Conservation (phyloP, 2,888 invertebrate genomes). For the Hypomecis punctinalis region DNA sequence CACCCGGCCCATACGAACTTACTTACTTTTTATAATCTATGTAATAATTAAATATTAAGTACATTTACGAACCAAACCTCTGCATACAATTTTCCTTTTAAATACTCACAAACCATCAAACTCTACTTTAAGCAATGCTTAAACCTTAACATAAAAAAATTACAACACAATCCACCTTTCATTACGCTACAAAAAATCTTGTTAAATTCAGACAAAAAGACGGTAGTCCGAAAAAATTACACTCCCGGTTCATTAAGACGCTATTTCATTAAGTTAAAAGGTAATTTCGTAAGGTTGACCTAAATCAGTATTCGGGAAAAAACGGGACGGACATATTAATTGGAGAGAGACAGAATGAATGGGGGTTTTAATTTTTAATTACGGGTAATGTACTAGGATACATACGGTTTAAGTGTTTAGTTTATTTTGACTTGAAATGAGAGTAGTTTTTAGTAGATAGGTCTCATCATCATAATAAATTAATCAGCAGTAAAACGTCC, state of each 20-base stretch:
- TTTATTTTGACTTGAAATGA: too few relatives aligned
- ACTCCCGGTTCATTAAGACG: slow-evolving; percentile 12
- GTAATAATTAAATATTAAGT: too few relatives aligned
- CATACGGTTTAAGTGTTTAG: too few relatives aligned
- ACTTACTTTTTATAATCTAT: too few relatives aligned
- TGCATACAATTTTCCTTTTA: too few relatives aligned
- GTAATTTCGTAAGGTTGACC: slow-evolving; percentile 12
- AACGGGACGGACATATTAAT: slow-evolving; percentile 6
- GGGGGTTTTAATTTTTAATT: slow-evolving; percentile 1
- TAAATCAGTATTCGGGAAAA: slow-evolving; percentile 15
- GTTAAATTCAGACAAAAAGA: slow-evolving; percentile 20
- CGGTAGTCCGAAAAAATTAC: slow-evolving; percentile 19
- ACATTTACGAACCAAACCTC: too few relatives aligned
- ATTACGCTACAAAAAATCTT: slow-evolving; percentile 6
- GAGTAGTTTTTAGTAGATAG: too few relatives aligned
- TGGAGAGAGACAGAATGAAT: not conserved
- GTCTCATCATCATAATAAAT: too few relatives aligned
- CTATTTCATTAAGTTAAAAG: slow-evolving; percentile 22
- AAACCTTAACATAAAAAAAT: not conserved
- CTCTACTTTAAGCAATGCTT: not conserved
- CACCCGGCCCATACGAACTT: too few relatives aligned
- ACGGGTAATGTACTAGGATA: not conserved
- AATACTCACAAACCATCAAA: too few relatives aligned
- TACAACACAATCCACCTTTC: slow-evolving; percentile 3
- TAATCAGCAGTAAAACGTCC: too few relatives aligned